These are phyloP conservation scores for Novumbra hubbsi DNA, from an alignment of 2,797 vertebrate genomes.

Conservation along the genomic window DNA sequence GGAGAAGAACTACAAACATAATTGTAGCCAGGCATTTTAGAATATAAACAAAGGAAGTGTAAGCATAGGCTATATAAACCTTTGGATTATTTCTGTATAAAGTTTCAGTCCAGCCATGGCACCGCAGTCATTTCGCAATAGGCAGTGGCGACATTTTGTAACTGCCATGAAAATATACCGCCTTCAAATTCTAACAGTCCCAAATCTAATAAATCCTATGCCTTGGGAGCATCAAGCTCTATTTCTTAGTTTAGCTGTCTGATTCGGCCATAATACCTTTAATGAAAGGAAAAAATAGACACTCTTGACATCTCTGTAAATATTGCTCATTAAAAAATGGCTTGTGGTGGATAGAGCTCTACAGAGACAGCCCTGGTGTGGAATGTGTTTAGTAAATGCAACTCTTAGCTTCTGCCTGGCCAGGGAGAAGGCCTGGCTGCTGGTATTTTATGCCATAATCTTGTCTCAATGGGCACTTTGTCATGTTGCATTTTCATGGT, in stretches of 20 bases:
- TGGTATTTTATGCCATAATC: slow-evolving; percentile 44
- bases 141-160: slow-evolving; percentile 18
- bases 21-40: too few relatives aligned
- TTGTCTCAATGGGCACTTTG: slow-evolving; percentile 36
- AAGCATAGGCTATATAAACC: slow-evolving; percentile 6
- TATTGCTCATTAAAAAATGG: slow-evolving; percentile 15
- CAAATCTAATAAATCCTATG: slow-evolving; percentile 28
- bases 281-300: slow-evolving; percentile 32
- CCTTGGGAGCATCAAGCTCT: slow-evolving; percentile 10
- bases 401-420: slow-evolving; percentile 14
- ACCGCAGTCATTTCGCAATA: neutral
- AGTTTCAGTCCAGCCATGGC: neutral
- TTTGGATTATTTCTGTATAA: too few relatives aligned
- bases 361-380: slow-evolving; percentile 29
- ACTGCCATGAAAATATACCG: slow-evolving; percentile 22
- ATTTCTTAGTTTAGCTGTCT: slow-evolving; percentile 1
- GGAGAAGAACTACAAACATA: too few relatives aligned
- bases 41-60: slow-evolving; percentile 6
- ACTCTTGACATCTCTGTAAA: slow-evolving; percentile 4
- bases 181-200: slow-evolving; percentile 28
- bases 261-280: slow-evolving; percentile 25
- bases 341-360: slow-evolving; percentile 9
- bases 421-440: slow-evolving; percentile 26
- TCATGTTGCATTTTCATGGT: slow-evolving; percentile 36
- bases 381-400: slow-evolving; percentile 44